A percentile compares a stretch with the other conserved stretches of the same genome.
These are phyloP conservation scores for Lophius americanus DNA, from an alignment of 2,797 vertebrate species.

Conservation along the genomic window DNA sequence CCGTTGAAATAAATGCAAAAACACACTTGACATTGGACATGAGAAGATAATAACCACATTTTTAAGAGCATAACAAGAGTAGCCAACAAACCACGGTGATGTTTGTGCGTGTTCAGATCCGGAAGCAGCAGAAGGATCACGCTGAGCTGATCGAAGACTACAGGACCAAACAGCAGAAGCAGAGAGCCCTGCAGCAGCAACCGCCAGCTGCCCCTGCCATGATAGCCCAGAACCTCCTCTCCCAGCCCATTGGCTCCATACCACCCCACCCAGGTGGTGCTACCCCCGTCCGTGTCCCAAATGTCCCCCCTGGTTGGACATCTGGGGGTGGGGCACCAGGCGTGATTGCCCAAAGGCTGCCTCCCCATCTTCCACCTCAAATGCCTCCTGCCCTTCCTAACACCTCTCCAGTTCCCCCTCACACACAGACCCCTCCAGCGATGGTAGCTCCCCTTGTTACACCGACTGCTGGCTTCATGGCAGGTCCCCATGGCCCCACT, in stretches of 20 bases:
- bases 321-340: conserved; percentile 37
- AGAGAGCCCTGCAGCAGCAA: conserved; percentile 69
- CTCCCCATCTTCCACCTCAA: conserved; percentile 77
- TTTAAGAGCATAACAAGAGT: too few relatives aligned
- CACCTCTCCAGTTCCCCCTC: conserved; percentile 17
- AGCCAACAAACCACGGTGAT: too few relatives aligned
- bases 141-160: conserved; percentile 96
- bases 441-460: conserved; percentile 31
- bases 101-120: conserved; percentile 81
- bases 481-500: conserved; percentile 14
- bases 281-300: conserved; percentile 37
- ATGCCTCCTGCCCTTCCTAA: conserved; percentile 40
- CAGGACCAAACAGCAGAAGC: conserved; percentile 85
- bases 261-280: conserved; percentile 77
- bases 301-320: conserved; percentile 68
- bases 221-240: conserved; percentile 79
- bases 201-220: conserved; percentile 70
- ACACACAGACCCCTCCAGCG: conserved; percentile 19
- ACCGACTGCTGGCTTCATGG: conserved; percentile 16
- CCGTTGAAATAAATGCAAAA: too few relatives aligned
- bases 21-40: too few relatives aligned
- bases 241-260: conserved; percentile 71
- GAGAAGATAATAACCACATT: too few relatives aligned
- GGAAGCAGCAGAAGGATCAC: conserved; percentile 98
- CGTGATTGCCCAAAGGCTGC: conserved; percentile 59